Percentiles rank a stretch among this genome's conserved stretches.
phyloP scores from a whole-genome alignment of 2,888 invertebrate genomes.

The Tuberolachnus salignus region DNA sequence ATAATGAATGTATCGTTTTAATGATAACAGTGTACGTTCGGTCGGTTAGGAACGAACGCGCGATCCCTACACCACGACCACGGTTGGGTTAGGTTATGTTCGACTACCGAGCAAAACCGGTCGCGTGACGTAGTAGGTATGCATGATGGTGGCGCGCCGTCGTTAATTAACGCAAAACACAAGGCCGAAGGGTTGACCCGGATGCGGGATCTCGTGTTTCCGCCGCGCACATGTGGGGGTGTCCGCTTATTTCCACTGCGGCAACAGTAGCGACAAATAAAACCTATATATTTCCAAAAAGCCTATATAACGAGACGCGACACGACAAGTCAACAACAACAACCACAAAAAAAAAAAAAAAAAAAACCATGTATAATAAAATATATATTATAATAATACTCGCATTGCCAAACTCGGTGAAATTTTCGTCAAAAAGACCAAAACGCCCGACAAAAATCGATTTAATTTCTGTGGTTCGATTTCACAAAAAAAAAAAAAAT shows the following conservation, averaged over 20 bases:
- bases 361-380: too few relatives aligned
- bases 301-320: slow-evolving; percentile 50
- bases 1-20: too few relatives aligned
- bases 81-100: slow-evolving; percentile 53
- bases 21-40: too few relatives aligned
- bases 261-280: slow-evolving; percentile 18
- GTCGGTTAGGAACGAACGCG: too few relatives aligned
- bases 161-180: slow-evolving; percentile 55
- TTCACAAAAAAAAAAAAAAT: too few relatives aligned
- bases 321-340: background rate
- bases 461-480: too few relatives aligned
- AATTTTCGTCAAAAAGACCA: too few relatives aligned
- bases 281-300: slow-evolving; percentile 20
- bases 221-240: slow-evolving; percentile 46
- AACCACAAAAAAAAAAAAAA: background rate
- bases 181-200: slow-evolving; percentile 56
- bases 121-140: slow-evolving; percentile 29
- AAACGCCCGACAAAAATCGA: too few relatives aligned
- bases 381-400: too few relatives aligned
- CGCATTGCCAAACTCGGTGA: too few relatives aligned
- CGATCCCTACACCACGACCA: slow-evolving; percentile 9
- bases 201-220: slow-evolving; percentile 56
- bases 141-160: background rate
- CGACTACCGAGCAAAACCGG: slow-evolving; percentile 23
- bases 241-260: slow-evolving; percentile 29